These are phyloP conservation scores for Drosophila meridiana DNA, from an alignment of 2,888 invertebrate genomes.

Conservation along the genomic window DNA sequence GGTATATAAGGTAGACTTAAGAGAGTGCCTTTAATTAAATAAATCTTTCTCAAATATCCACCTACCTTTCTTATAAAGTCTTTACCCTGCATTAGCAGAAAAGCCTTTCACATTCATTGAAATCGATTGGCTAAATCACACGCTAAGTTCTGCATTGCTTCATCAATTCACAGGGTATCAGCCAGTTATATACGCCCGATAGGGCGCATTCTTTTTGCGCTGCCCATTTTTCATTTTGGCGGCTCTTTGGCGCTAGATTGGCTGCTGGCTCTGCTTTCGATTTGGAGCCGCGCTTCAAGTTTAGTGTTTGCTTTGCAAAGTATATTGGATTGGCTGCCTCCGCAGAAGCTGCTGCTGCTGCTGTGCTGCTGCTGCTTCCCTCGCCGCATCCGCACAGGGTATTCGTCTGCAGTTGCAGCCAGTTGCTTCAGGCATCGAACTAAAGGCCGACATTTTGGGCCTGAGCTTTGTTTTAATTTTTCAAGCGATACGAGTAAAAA, in stretches of 20 bases:
- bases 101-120: neutral
- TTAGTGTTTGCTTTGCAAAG: constrained; percentile 77
- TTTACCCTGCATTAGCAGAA: neutral
- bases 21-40: no score
- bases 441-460: constrained; percentile 55
- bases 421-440: constrained; percentile 34
- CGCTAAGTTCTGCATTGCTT: neutral
- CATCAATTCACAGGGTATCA: constrained; percentile 14
- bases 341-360: neutral
- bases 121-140: neutral
- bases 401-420: constrained; percentile 18
- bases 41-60: no score
- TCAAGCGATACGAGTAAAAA: constrained; percentile 35
- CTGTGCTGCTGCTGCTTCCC: neutral
- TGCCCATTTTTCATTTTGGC: constrained; percentile 36
- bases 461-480: constrained; percentile 61
- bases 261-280: constrained; percentile 47
- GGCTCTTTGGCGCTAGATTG: constrained; percentile 59
- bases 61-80: neutral
- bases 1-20: neutral
- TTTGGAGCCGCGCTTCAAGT: constrained; percentile 61
- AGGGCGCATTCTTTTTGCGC: neutral
- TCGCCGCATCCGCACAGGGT: no score
- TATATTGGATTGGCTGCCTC: constrained; percentile 75
- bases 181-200: neutral